Evolutionary conservation across 2,113 vertebrate species (phyloP).

Genomic region (Anser brachyrhynchus): DNA sequence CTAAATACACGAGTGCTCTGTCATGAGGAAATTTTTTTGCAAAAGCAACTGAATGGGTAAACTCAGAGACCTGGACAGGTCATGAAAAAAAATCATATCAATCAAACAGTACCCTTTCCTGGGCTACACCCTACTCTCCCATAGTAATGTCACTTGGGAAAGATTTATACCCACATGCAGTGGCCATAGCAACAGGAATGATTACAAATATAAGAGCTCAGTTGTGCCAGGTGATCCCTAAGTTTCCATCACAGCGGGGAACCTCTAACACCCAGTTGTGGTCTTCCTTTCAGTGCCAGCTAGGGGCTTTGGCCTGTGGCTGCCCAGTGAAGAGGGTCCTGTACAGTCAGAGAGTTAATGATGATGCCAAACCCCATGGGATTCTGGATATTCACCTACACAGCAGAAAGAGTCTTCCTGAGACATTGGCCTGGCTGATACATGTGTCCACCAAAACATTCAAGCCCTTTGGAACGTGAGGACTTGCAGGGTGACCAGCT

Average conservation of each 20-base stretch:
- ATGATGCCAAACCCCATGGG: background rate
- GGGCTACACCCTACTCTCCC: background rate
- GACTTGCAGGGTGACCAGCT: background rate
- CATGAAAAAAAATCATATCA: background rate
- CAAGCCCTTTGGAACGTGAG: background rate
- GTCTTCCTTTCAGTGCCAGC: background rate
- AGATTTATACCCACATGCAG: constrained; percentile 31
- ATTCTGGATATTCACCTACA: background rate
- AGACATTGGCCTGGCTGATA: background rate
- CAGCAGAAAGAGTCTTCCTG: background rate
- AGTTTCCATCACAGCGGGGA: background rate
- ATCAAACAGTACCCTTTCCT: background rate
- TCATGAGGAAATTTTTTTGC: background rate
- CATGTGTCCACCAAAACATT: background rate
- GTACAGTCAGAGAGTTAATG: background rate
- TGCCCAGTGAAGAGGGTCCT: background rate
- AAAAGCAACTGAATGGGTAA: constrained; percentile 28
- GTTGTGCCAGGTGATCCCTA: background rate
- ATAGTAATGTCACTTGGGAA: background rate
- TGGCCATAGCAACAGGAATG: background rate
- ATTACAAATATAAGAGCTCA: constrained; percentile 13
- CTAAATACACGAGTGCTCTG: background rate
- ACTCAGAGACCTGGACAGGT: background rate
- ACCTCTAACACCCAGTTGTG: rapidly evolving
- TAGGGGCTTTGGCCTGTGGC: background rate